Percentiles rank a stretch among this genome's conserved stretches.
These are phyloP conservation scores for Delphinapterus leucas DNA, from an alignment of 2,113 vertebrate species.

Conservation along the genomic window DNA sequence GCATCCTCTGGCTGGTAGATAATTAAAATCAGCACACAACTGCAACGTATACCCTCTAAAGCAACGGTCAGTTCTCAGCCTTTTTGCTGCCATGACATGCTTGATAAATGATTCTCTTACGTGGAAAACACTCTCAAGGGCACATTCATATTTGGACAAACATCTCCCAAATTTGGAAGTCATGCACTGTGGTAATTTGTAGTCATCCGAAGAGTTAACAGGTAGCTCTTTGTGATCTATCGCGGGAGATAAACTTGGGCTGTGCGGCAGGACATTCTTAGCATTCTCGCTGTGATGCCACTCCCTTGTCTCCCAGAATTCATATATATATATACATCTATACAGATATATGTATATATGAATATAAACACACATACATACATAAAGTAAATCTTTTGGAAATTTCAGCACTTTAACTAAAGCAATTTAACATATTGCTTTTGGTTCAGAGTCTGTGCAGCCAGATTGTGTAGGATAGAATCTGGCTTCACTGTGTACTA, in stretches of 20 bases:
- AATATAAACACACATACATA: neutral
- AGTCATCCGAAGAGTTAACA: neutral
- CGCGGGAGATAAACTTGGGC: neutral
- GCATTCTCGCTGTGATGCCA: neutral
- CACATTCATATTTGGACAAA: neutral
- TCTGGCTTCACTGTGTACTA: neutral
- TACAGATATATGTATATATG: neutral
- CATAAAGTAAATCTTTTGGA: neutral
- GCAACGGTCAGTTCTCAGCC: neutral
- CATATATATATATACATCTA: neutral
- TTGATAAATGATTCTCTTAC: neutral
- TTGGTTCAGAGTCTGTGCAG: neutral
- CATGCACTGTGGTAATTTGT: neutral
- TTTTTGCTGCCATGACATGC: neutral
- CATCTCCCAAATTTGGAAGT: neutral
- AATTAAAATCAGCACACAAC: neutral
- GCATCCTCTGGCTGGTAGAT: neutral
- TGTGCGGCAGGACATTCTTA: neutral
- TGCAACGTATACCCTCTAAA: neutral
- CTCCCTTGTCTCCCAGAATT: neutral
- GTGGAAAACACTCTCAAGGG: neutral
- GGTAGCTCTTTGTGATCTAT: neutral
- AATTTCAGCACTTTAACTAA: neutral
- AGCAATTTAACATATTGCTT: neutral
- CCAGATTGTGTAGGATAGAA: neutral